Conservation (phyloP, 2,113 vertebrate species). For the Apodemus sylvaticus region DNA sequence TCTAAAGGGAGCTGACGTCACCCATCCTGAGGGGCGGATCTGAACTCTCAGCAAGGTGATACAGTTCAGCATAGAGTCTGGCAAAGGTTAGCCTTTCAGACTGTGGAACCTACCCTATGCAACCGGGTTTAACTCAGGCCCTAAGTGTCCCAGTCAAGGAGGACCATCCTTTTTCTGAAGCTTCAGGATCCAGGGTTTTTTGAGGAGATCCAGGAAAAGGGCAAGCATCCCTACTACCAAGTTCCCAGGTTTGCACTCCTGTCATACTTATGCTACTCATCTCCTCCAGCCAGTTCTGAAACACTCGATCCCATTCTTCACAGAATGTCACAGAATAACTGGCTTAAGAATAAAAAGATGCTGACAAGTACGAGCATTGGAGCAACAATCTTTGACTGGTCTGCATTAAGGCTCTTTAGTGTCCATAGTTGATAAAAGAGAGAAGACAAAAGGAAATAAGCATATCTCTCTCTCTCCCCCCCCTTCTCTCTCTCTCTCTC, state of each 20-base stretch:
- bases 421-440: background rate
- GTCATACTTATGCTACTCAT: background rate
- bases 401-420: background rate
- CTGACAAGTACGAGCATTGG: background rate
- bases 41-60: background rate
- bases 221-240: rapidly evolving
- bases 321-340: no score
- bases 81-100: background rate
- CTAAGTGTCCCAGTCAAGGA: background rate
- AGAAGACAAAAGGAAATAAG: background rate
- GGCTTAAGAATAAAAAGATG: background rate
- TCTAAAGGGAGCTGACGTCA: background rate
- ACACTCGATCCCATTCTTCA: background rate
- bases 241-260: background rate
- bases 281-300: background rate
- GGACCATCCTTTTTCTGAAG: background rate
- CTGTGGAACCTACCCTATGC: background rate
- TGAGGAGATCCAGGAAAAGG: background rate
- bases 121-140: background rate
- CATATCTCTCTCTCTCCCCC: background rate
- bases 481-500: background rate
- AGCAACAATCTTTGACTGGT: background rate
- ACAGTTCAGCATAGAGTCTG: background rate
- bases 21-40: background rate
- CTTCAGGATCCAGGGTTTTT: background rate